phyloP scores from a whole-genome alignment of 2,113 vertebrate genomes.

The Ramphastos sulfuratus region DNA sequence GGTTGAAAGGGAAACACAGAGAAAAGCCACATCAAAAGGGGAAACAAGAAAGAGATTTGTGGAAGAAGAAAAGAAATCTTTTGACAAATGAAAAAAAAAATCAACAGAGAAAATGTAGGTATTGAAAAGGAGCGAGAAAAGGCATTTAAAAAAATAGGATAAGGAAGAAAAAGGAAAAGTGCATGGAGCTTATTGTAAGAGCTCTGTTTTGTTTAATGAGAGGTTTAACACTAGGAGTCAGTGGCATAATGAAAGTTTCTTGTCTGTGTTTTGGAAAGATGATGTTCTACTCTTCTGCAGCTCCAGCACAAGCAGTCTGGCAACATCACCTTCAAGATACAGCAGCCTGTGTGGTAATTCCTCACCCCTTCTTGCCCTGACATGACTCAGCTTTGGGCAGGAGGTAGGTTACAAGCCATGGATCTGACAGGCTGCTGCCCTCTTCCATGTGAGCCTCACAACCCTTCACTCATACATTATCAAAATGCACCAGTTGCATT shows the following conservation, averaged over 20 bases:
- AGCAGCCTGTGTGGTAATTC: neutral
- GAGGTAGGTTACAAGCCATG: neutral
- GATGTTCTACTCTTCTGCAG: neutral
- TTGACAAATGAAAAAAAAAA: conserved; percentile 49
- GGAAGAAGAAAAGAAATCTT: conserved; percentile 42
- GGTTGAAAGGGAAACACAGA: conserved; percentile 47
- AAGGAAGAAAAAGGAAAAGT: conserved; percentile 22
- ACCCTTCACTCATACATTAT: neutral
- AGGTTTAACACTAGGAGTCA: neutral
- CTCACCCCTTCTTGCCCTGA: neutral
- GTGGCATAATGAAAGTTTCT: neutral
- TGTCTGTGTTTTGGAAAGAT: neutral
- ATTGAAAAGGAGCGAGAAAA: conserved; percentile 42
- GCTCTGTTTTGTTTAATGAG: neutral
- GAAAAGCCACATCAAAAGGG: conserved; percentile 60
- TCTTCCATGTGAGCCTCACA: neutral
- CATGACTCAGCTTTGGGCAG: neutral
- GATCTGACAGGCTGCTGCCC: neutral
- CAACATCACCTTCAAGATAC: accelerated
- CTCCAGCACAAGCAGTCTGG: neutral
- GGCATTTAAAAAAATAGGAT: neutral
- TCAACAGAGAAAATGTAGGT: conserved; percentile 1
- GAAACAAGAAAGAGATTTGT: conserved; percentile 43
- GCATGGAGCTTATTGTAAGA: neutral
- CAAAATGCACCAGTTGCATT: neutral